phyloP scores from a whole-genome alignment of 2,113 vertebrate genomes.

The Piprites chloris region DNA sequence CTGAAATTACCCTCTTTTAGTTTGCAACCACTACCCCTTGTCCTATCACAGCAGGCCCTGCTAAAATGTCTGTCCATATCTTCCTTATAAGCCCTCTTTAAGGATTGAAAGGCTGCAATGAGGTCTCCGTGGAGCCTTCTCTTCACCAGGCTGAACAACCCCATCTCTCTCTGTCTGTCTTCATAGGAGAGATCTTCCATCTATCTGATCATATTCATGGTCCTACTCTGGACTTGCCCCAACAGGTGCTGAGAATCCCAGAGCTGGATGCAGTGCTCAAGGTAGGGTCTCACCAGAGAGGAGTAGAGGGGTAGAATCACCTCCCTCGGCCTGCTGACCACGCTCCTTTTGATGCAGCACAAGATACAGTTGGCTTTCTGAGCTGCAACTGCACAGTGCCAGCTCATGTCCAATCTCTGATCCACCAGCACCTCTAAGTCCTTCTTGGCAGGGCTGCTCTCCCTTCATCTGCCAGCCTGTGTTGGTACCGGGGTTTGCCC shows the following conservation, averaged over 20 bases:
- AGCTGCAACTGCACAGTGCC: not conserved
- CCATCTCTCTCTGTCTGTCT: not conserved
- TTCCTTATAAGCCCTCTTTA: not conserved
- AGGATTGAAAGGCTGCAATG: not conserved
- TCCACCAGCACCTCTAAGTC: not conserved
- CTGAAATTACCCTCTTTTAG: not conserved
- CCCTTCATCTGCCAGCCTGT: not conserved
- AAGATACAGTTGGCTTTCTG: not conserved
- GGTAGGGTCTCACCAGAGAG: not conserved
- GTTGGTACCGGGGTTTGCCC: not conserved
- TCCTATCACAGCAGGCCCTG: not conserved
- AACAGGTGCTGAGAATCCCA: not conserved
- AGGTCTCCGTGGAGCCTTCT: not conserved
- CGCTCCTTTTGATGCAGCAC: fast-evolving
- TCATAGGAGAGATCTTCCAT: not conserved
- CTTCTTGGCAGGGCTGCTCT: not conserved
- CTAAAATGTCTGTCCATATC: not conserved
- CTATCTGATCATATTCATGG: not conserved
- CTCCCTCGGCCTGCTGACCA: not conserved
- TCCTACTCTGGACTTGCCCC: not conserved
- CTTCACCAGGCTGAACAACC: not conserved
- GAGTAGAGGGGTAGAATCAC: not conserved
- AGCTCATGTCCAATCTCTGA: not conserved
- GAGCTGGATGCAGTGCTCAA: fast-evolving
- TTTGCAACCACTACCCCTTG: not conserved